Evolutionary conservation across 1,140 invertebrate genomes (phyloP), one percentile per base, ranked within the genome.

Genomic region (Psilanteris sp.): DNA sequence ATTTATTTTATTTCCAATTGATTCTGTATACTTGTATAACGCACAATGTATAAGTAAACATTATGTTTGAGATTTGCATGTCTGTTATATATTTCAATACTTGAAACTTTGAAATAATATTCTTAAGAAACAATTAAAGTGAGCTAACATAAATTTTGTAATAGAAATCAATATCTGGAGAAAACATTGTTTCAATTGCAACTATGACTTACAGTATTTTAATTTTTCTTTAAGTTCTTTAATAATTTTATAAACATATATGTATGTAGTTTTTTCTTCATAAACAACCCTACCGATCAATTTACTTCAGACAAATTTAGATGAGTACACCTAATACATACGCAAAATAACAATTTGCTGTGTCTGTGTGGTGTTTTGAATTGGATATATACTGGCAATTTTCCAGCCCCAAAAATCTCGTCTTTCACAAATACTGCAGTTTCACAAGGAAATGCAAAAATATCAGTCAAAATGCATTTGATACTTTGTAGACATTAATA

Each of bases 311-410:
- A 66, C 61, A 16, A 46, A 66, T 50, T 66, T 73, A 66, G 52
- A 62, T 41, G 36, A 61, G 29, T 55, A 32, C 54, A 44, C 10
- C 32, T 3, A 11, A n/a, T 4, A 46, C 59, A 22, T 20, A 37
- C 15, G 52, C 27, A 31, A 27, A 34, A 32, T 24, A 18, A 48
- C 27, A 34, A 14, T 43, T 52, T 16, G 1, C 10, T 52, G 29
- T 24, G 32, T 64, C 20, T 0, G 41, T 50, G 43, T 66, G 59
- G 14, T 34, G 22, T 66, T 66, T 73, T 66, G 39, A 61, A 74
- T 61, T 32, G 61, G 61, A 74, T 67, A 37, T 74, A 34, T 9
- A 67, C 37, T 74, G 70, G 70, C 70, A 74, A 2, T n/a, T 52
- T 54, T 74, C 70, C 70, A 74, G 32, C 8, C 13, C 11, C 44